Evolutionary conservation across 2,888 invertebrate species (phyloP), one percentile per base, ranked within the genome.

Genomic region (Sminthurinus aureus): DNA sequence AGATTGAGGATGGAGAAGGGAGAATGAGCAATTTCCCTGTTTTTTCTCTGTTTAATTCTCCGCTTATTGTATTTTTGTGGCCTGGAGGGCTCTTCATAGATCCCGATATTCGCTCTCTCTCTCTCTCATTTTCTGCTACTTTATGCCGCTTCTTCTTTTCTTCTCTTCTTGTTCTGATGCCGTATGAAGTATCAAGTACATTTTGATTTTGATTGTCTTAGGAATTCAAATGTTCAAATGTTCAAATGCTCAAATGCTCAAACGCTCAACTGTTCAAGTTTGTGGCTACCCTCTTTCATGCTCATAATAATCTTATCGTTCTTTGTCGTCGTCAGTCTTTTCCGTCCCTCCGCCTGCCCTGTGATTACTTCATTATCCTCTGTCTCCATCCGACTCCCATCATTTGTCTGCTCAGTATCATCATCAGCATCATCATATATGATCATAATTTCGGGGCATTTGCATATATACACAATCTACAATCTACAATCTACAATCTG

Each of bases 281-380:
- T 13, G 13, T 58, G 9, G 58, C 58, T 38, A 38, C 22, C 22
- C 67, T 20, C 24, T 9, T 71, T 26, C 22, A 26, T 22, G 26
- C 71, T 71, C 24, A 0, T 69, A 11, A n/a, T 15, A 69, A 20
- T 69, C 67, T 67, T 67, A n/a, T 71, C 71, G 71, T 24, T 71
- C 71, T 71, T 71, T 22, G 24, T 71, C 24, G 71, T 71, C 71
- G 8, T 22, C 67, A 67, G 24, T 58, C 58, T 58, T 13, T 18
- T 58, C 58, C 58, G 58, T 58, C 58, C 58, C 15, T 58, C 58
- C 58, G 58, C 71, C 24, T 71, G 24, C 71, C 71, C 71, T 71
- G 24, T 71, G 71, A 71, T 71, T 71, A 71, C 71, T 71, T 71
- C 24, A 71, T 71, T 71, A 71, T 71, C 71, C 71, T 13, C 71